A percentile compares a stretch with the other conserved stretches of the same genome.
These are phyloP conservation scores for Tangara arthus DNA, from an alignment of 2,797 vertebrate species.

Conservation along the genomic window DNA sequence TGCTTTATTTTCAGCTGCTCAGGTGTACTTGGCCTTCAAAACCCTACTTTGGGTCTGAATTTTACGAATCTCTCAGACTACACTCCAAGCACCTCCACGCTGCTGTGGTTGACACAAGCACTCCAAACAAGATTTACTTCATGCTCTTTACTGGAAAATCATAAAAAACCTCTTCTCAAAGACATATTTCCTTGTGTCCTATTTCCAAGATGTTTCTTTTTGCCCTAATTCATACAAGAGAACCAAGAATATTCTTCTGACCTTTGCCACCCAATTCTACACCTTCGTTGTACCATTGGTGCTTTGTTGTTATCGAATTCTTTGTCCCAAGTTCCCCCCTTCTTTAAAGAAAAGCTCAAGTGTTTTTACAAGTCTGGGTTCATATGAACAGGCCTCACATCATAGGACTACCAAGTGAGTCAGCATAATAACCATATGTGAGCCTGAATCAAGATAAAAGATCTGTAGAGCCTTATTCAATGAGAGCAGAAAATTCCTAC, in stretches of 20 bases:
- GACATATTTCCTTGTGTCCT: neutral
- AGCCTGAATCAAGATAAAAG: neutral
- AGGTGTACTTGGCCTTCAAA: neutral
- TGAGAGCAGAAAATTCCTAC: slow-evolving; percentile 21
- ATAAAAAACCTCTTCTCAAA: neutral
- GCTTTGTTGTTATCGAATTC: neutral
- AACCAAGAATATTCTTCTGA: neutral
- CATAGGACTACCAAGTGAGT: neutral
- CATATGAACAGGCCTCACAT: neutral
- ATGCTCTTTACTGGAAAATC: neutral
- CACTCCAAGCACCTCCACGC: neutral
- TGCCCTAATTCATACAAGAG: neutral
- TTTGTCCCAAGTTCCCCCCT: neutral
- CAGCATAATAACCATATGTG: neutral
- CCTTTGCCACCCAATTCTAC: neutral
- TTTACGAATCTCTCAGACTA: neutral
- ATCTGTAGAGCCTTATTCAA: neutral
- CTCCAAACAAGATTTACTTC: neutral
- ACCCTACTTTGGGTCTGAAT: neutral
- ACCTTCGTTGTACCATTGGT: neutral
- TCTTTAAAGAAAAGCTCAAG: neutral
- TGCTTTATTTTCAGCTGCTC: neutral
- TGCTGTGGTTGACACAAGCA: neutral
- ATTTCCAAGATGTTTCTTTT: neutral
- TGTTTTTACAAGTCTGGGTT: neutral